Evolutionary conservation across 2,797 vertebrate species (phyloP), one percentile per base, ranked within the genome.

Genomic region (Crenuchus spilurus): DNA sequence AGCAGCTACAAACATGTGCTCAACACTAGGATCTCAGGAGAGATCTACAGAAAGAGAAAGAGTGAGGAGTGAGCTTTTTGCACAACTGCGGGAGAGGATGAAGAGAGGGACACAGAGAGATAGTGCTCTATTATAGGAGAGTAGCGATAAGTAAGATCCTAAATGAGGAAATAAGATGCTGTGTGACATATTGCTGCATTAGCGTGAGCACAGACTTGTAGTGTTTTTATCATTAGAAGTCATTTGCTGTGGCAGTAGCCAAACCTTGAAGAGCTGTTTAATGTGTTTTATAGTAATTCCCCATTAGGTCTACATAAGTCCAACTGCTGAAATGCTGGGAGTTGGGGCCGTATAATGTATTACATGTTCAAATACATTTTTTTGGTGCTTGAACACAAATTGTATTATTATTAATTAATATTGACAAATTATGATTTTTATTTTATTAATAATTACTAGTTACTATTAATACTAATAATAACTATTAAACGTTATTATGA

Each of bases 1-100:
- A 11, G 44, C 22, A 58, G 58, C 57, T 41, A 13, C 26, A 39
- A 37, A 30, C 42, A 42, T 61, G 41, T 76, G 66, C 8, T 63
- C 2, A 55, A 16, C 13, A 26, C 7, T 4, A 24, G 13, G 26
- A n/a, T 20, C 33, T 51, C 22, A 49, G 22, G 20, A 37, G 54
- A 75, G 18, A 14, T 24, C 37, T 37, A 58, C 28, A 26, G 54
- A 46, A 67, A 31, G 5, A 24, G 22, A 68, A 68, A 52, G 4
- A 7, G 31, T n/a, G 7, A 42, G 39, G 31, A 20, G 31, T 11
- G 31, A 20, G 31, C 7, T 24, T 70, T 51, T 13, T 22, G 37
- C 16, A n/a, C n/a, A 28, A 31, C 33, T 48, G n/a, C n/a, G 37
- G 46, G 48, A 55, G 37, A 31, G 33, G 22, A 48, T n/a, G n/a